Evolutionary conservation across 2,797 vertebrate species (phyloP).

Genomic region (Hippoglossus hippoglossus): DNA sequence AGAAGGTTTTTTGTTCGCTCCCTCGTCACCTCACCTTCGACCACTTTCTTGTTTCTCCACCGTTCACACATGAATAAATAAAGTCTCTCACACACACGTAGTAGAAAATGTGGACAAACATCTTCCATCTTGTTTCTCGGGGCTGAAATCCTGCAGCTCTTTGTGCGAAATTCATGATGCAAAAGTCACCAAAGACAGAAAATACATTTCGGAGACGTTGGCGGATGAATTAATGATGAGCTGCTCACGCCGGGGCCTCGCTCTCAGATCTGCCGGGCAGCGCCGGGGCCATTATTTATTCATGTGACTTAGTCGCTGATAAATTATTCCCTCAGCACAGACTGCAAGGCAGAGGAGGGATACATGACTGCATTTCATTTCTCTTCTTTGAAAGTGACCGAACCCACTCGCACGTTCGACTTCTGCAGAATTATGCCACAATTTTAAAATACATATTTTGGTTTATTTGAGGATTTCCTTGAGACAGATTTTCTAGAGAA

Average conservation of each 20-base stretch:
- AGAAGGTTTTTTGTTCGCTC: too few relatives aligned
- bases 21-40: too few relatives aligned
- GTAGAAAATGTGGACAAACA: too few relatives aligned
- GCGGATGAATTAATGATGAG: conserved; percentile 65
- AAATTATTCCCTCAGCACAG: conserved; percentile 63
- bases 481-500: too few relatives aligned
- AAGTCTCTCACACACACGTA: too few relatives aligned
- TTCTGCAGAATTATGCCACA: too few relatives aligned
- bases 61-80: too few relatives aligned
- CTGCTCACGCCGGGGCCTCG: conserved; percentile 20
- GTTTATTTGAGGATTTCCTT: not conserved
- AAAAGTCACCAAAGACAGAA: conserved; percentile 40
- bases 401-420: not conserved
- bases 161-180: not conserved
- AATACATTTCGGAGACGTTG: conserved; percentile 27
- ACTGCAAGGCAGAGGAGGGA: conserved; percentile 44
- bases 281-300: conserved; percentile 62
- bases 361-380: conserved; percentile 38
- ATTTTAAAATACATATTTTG: not conserved
- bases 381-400: not conserved
- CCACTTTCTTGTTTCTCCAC: too few relatives aligned
- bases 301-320: conserved; percentile 52
- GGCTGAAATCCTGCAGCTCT: too few relatives aligned
- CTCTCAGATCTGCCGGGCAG: conserved; percentile 44
- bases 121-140: too few relatives aligned